Conservation (phyloP, 2,888 invertebrate species). For the Lumbricus terrestris region DNA sequence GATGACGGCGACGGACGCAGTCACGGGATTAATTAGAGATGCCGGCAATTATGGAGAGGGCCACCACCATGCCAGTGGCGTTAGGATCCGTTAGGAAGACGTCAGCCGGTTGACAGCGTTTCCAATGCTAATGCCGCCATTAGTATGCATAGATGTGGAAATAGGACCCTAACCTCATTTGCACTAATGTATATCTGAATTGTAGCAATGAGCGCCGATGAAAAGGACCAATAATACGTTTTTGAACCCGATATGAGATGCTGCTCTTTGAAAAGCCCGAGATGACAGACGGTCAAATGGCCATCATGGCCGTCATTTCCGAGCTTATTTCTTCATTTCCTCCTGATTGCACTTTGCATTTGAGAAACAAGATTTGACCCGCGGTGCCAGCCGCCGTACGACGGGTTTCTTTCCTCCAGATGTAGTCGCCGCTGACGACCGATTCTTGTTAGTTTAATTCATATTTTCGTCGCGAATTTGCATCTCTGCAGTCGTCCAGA, state of each 20-base stretch:
- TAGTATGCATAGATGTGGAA: slow-evolving; percentile 19
- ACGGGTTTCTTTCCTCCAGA: background rate
- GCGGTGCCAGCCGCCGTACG: background rate
- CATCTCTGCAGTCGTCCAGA: background rate
- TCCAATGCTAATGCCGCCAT: slow-evolving; percentile 13
- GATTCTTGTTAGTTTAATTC: slow-evolving; percentile 14
- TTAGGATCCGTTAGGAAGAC: slow-evolving; percentile 3
- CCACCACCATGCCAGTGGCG: background rate
- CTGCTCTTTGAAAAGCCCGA: slow-evolving; percentile 3
- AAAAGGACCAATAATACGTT: slow-evolving; percentile 16
- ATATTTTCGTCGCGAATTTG: slow-evolving; percentile 5
- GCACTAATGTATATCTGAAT: slow-evolving; percentile 16
- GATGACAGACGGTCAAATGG: slow-evolving; percentile 3
- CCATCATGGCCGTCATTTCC: slow-evolving; percentile 3
- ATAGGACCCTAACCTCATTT: slow-evolving; percentile 13
- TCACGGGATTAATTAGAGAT: slow-evolving; percentile 14
- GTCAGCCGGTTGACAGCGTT: background rate
- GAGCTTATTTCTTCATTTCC: slow-evolving; percentile 3
- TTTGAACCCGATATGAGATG: slow-evolving; percentile 13
- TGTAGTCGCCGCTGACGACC: slow-evolving; percentile 3
- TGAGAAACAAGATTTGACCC: slow-evolving; percentile 3
- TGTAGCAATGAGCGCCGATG: slow-evolving; percentile 5
- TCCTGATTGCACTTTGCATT: slow-evolving; percentile 3
- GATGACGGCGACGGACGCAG: background rate
- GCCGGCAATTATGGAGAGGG: background rate